Evolutionary conservation across 2,113 vertebrate genomes (phyloP).

Genomic region (Globicephala melas): DNA sequence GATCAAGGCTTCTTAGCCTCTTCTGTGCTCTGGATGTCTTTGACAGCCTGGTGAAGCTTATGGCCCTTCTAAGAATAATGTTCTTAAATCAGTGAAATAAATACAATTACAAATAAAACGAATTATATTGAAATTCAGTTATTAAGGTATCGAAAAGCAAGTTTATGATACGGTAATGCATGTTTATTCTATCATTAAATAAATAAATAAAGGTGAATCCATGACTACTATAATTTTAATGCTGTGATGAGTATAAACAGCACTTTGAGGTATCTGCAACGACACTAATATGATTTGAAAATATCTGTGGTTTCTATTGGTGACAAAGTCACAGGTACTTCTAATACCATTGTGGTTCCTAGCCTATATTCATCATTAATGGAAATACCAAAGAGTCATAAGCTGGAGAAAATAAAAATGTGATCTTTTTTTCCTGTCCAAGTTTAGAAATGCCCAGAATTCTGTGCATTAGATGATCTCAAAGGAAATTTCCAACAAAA

Average conservation of each 20-base stretch:
- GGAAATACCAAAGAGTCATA: not conserved
- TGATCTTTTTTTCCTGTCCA: not conserved
- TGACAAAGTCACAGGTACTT: not conserved
- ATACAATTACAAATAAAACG: not conserved
- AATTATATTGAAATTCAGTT: not conserved
- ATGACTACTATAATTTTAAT: not conserved
- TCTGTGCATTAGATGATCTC: not conserved
- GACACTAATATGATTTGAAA: not conserved
- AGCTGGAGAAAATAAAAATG: not conserved
- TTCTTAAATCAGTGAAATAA: slow-evolving; percentile 28
- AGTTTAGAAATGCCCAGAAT: not conserved
- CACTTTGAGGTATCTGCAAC: not conserved
- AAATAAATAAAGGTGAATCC: not conserved
- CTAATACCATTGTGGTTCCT: not conserved
- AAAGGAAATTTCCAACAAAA: not conserved
- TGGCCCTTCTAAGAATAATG: not conserved
- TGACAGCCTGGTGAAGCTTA: not conserved
- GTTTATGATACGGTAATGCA: not conserved
- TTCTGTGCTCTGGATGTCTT: not conserved
- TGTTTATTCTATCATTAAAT: not conserved
- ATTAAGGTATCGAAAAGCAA: not conserved
- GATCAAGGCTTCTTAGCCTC: not conserved
- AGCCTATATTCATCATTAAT: not conserved
- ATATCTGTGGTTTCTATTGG: not conserved
- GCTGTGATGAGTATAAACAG: not conserved